phyloP scores from a whole-genome alignment of 2,888 invertebrate species.

The Eupithecia exiguata region DNA sequence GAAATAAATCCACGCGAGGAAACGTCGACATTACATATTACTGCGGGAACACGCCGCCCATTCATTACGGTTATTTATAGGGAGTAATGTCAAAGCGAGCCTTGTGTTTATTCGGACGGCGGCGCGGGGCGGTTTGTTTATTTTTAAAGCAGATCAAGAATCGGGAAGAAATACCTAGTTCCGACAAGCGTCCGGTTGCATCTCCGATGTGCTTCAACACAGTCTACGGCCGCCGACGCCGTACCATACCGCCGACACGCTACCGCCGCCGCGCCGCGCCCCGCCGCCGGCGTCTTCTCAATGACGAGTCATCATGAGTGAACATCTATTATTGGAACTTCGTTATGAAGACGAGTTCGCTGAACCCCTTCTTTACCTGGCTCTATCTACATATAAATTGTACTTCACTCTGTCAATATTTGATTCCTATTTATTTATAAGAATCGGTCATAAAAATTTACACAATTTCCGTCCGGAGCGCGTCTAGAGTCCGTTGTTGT shows the following conservation, averaged over 20 bases:
- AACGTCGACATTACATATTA: conserved; percentile 78
- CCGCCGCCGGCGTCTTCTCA: conserved; percentile 49
- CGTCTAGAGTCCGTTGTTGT: conserved; percentile 62
- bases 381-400: conserved; percentile 40
- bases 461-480: conserved; percentile 59
- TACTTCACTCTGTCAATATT: conserved; percentile 35
- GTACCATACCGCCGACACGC: conserved; percentile 51
- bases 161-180: conserved; percentile 72
- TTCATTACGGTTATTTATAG: conserved; percentile 83
- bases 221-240: conserved; percentile 52
- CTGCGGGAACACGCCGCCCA: conserved; percentile 75
- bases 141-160: conserved; percentile 71
- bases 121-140: conserved; percentile 72
- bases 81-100: conserved; percentile 77
- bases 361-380: conserved; percentile 59
- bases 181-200: conserved; percentile 74
- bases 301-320: conserved; percentile 64
- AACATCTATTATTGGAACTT: conserved; percentile 68
- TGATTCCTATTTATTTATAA: conserved; percentile 38
- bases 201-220: conserved; percentile 63
- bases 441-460: conserved; percentile 53
- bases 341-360: conserved; percentile 69
- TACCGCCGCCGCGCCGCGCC: conserved; percentile 55
- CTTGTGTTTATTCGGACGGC: conserved; percentile 78
- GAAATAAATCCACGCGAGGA: conserved; percentile 76